Evolutionary conservation across 1,140 invertebrate species (phyloP).

Genomic region (Onthophagus taurus): DNA sequence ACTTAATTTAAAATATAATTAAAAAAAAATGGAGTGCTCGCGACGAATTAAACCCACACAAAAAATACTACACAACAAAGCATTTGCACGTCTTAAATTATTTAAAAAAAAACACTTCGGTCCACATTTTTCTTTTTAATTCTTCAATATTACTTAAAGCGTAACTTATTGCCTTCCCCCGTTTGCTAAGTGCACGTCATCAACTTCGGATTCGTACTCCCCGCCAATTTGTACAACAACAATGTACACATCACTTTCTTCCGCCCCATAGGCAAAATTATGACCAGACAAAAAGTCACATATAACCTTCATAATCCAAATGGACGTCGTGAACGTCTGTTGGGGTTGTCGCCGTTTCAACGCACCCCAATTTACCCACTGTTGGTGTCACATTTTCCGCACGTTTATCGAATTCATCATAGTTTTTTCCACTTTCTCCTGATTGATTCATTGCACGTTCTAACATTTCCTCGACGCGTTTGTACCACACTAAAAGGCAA

Average conservation of each 20-base stretch:
- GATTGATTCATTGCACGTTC: background rate
- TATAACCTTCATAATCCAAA: constrained; percentile 9
- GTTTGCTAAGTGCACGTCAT: constrained; percentile 6
- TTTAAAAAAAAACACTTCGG: background rate
- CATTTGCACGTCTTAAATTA: too few relatives aligned
- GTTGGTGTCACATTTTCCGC: constrained; percentile 51
- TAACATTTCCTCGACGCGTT: constrained; percentile 26
- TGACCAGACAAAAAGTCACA: background rate
- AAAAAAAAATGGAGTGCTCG: too few relatives aligned
- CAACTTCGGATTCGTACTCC: background rate
- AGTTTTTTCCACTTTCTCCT: constrained; percentile 36
- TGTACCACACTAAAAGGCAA: constrained; percentile 21
- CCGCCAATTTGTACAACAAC: background rate
- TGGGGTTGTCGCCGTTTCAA: constrained; percentile 66
- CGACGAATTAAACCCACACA: too few relatives aligned
- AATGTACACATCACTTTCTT: background rate
- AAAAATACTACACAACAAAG: too few relatives aligned
- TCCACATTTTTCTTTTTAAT: background rate
- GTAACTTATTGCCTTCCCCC: constrained; percentile 23
- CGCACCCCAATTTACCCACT: constrained; percentile 46
- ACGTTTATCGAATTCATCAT: constrained; percentile 14
- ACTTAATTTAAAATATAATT: too few relatives aligned
- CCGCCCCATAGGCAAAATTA: background rate
- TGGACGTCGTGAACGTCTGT: constrained; percentile 65
- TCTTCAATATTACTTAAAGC: constrained; percentile 3